Percentiles rank a stretch among this genome's conserved stretches.
These are phyloP conservation scores for Pegoplata infirma DNA, from an alignment of 2,888 invertebrate species.

Conservation along the genomic window DNA sequence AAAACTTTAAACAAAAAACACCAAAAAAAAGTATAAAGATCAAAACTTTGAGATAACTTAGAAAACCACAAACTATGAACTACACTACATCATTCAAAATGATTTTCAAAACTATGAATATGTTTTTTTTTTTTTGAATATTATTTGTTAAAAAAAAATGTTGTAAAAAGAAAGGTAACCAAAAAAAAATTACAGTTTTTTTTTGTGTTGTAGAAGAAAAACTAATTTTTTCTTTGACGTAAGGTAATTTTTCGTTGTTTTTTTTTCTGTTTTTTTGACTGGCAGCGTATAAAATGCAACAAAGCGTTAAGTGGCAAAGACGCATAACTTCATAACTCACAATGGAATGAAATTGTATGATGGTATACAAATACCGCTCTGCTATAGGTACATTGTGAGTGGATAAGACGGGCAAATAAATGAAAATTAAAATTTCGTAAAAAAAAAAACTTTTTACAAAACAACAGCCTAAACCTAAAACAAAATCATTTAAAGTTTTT, in stretches of 20 bases:
- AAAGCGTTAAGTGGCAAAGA: slow-evolving; percentile 63
- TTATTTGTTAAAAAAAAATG: slow-evolving; percentile 9
- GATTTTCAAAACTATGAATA: slow-evolving; percentile 37
- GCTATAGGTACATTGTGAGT: too few species aligned
- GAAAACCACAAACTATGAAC: slow-evolving; percentile 36
- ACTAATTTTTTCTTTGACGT: slow-evolving; percentile 53
- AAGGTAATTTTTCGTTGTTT: slow-evolving; percentile 52
- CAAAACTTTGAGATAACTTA: slow-evolving; percentile 41
- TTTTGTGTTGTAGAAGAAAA: slow-evolving; percentile 39
- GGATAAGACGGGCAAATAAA: slow-evolving; percentile 46
- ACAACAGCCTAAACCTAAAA: slow-evolving; percentile 40
- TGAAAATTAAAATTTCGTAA: slow-evolving; percentile 53
- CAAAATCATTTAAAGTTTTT: slow-evolving; percentile 37
- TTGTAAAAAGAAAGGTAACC: slow-evolving; percentile 11
- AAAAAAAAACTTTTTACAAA: too few species aligned
- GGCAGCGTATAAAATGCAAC: slow-evolving; percentile 59
- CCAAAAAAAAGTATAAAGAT: slow-evolving; percentile 3
- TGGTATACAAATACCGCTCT: neutral
- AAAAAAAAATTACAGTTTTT: too few species aligned
- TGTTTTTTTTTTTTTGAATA: slow-evolving; percentile 12
- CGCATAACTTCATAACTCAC: slow-evolving; percentile 58
- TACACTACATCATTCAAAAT: slow-evolving; percentile 10
- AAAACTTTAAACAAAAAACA: neutral
- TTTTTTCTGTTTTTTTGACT: slow-evolving; percentile 45
- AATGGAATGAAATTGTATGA: neutral